Conservation (phyloP, 2,888 invertebrate genomes). For the Conus canariensis region DNA sequence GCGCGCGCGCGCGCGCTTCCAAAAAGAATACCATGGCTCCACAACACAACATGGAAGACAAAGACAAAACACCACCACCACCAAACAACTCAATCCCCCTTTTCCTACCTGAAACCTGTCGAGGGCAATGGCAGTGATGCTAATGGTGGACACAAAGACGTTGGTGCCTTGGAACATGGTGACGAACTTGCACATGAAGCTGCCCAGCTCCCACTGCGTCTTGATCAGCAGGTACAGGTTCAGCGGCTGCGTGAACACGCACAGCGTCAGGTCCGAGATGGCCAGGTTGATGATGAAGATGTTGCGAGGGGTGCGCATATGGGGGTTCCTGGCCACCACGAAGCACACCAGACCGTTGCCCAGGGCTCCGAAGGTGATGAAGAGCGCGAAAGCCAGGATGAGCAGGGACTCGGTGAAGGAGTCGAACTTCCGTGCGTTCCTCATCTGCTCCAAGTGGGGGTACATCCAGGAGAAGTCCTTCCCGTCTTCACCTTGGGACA, state of each 20-base stretch:
- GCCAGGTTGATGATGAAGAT: conserved; percentile 95
- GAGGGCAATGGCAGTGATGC: conserved; percentile 90
- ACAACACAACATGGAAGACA: background rate
- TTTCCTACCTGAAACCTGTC: conserved; percentile 73
- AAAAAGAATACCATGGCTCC: no score
- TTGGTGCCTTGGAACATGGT: conserved; percentile 93
- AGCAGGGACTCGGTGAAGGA: conserved; percentile 66
- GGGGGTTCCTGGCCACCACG: conserved; percentile 89
- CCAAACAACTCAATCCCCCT: no score
- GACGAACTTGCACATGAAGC: conserved; percentile 90
- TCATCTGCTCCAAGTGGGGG: conserved; percentile 40
- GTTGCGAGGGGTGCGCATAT: conserved; percentile 95
- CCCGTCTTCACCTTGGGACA: background rate
- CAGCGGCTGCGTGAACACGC: conserved; percentile 93
- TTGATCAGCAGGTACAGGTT: conserved; percentile 92
- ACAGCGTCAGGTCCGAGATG: conserved; percentile 88
- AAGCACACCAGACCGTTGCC: conserved; percentile 92
- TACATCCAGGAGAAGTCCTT: conserved; percentile 37
- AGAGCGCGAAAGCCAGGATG: conserved; percentile 63
- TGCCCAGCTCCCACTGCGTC: conserved; percentile 90
- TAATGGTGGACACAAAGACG: conserved; percentile 95
- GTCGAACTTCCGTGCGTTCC: conserved; percentile 54
- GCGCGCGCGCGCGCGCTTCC: background rate
- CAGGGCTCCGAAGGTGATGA: conserved; percentile 89
- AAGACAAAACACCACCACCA: background rate